A percentile compares a stretch with the other conserved stretches of the same genome.
Conservation (phyloP, 2,113 vertebrate genomes). For the Podarcis muralis region DNA sequence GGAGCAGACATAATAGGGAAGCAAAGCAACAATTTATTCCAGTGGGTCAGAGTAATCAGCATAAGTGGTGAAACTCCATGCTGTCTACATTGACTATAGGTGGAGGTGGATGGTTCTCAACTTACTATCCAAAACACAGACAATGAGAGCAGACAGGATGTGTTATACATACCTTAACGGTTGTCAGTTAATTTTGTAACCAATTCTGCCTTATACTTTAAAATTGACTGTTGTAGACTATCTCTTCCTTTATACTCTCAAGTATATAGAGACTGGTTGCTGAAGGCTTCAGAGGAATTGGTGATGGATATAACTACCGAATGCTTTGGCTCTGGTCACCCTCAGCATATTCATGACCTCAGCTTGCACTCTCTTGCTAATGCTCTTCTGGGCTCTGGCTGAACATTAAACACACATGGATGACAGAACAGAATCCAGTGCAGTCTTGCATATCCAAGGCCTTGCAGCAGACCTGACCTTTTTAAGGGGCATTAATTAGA, state of each 20-base stretch:
- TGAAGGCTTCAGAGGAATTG: background rate
- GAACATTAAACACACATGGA: background rate
- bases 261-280: background rate
- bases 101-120: background rate
- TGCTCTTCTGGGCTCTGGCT: slow-evolving; percentile 8
- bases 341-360: background rate
- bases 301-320: background rate
- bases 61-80: background rate
- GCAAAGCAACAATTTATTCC: background rate
- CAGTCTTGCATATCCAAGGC: background rate
- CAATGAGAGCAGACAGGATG: background rate
- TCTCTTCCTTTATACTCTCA: background rate
- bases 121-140: background rate
- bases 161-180: background rate
- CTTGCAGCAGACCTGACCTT: background rate
- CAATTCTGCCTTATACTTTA: background rate
- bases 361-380: background rate
- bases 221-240: background rate
- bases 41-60: background rate
- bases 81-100: background rate
- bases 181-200: background rate
- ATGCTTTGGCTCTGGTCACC: background rate
- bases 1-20: background rate
- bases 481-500: background rate
- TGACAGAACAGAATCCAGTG: background rate